Conservation (phyloP, 2,797 vertebrate species). For the Synaphobranchus kaupii region DNA sequence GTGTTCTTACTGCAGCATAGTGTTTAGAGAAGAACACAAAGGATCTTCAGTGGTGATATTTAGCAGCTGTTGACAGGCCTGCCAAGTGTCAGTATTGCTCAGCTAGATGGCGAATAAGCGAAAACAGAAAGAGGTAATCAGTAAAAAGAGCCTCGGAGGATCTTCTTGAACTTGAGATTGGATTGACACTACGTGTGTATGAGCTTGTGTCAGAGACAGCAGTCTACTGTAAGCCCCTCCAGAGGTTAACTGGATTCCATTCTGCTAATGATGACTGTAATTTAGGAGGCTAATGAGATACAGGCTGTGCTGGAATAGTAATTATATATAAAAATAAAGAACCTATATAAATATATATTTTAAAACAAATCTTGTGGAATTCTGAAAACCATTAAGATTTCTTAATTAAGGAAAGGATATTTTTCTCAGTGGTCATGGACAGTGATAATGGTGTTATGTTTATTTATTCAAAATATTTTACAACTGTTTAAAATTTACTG, state of each 20-base stretch:
- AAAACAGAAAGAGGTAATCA: too few relatives aligned
- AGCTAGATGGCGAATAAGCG: too few relatives aligned
- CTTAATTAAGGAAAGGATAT: neutral
- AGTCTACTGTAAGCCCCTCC: neutral
- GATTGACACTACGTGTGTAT: neutral
- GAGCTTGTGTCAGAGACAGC: neutral
- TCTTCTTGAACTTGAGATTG: neutral
- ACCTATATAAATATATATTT: neutral
- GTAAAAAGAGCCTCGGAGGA: neutral
- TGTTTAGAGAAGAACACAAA: too few relatives aligned
- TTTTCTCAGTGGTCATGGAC: neutral
- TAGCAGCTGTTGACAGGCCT: too few relatives aligned
- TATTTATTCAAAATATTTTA: too few relatives aligned
- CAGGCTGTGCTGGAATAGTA: neutral
- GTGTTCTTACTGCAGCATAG: too few relatives aligned
- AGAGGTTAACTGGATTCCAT: slow-evolving; percentile 26
- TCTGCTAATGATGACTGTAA: slow-evolving; percentile 26
- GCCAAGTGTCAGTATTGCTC: too few relatives aligned
- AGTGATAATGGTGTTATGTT: neutral
- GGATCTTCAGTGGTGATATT: too few relatives aligned
- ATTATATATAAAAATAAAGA: neutral
- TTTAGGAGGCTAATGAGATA: slow-evolving; percentile 27
- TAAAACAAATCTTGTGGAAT: neutral
- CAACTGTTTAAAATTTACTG: too few relatives aligned
- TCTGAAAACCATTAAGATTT: neutral